Conservation (phyloP, 2,113 vertebrate species). For the Ptilonorhynchus violaceus region DNA sequence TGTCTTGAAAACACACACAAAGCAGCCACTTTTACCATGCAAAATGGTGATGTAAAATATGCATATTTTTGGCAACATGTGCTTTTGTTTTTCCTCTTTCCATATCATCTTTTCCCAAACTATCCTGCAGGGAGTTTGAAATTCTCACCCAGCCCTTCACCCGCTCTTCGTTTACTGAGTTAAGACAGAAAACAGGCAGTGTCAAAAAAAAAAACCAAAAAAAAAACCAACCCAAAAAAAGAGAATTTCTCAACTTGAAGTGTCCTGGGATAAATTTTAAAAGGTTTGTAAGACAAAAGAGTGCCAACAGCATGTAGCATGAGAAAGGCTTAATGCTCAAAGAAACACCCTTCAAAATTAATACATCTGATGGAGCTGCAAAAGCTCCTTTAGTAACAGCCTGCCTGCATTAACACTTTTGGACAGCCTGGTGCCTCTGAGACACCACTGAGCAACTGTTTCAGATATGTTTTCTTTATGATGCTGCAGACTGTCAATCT, state of each 20-base stretch:
- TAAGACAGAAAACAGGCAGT: background rate
- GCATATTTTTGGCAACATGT: background rate
- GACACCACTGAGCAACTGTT: background rate
- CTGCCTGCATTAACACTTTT: constrained; percentile 1
- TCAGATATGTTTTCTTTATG: background rate
- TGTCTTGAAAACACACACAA: background rate
- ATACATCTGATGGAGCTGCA: constrained; percentile 3
- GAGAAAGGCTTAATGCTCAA: constrained; percentile 30
- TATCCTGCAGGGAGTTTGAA: background rate
- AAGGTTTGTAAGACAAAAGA: constrained; percentile 42
- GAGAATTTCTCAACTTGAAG: background rate
- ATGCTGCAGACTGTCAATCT: background rate
- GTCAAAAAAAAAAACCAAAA: background rate
- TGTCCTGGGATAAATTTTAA: constrained; percentile 5
- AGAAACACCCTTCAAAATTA: constrained; percentile 48
- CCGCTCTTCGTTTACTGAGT: background rate
- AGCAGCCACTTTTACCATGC: background rate
- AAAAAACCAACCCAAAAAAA: background rate
- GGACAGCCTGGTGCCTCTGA: background rate
- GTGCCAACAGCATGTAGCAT: constrained; percentile 2
- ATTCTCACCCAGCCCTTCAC: background rate
- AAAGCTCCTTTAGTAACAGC: constrained; percentile 2
- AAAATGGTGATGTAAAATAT: background rate
- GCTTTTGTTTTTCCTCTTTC: constrained; percentile 15
- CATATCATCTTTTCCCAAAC: background rate